Evolutionary conservation across 2,113 vertebrate species (phyloP).

Genomic region (Ceuthmochares aereus): DNA sequence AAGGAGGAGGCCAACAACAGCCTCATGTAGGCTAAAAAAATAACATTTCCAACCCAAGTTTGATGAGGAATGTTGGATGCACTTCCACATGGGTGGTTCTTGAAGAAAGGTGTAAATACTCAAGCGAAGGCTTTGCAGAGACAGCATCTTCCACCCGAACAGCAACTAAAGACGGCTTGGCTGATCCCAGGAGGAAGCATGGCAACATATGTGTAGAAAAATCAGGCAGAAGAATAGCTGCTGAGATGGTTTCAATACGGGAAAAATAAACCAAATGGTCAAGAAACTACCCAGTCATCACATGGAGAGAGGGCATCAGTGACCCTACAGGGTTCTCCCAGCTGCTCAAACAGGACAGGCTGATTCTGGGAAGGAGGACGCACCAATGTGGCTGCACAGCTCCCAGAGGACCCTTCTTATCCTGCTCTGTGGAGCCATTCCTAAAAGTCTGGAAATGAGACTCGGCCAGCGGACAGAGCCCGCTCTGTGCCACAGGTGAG

Average conservation of each 20-base stretch:
- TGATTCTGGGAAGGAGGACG: background rate
- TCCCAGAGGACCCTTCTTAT: background rate
- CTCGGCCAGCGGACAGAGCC: background rate
- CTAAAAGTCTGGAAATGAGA: background rate
- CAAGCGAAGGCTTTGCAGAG: background rate
- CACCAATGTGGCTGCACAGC: rapidly evolving
- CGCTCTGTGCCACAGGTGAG: background rate
- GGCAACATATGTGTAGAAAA: background rate
- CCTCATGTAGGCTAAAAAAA: background rate
- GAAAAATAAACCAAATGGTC: background rate
- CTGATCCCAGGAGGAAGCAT: background rate
- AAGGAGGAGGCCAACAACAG: background rate
- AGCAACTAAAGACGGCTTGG: background rate
- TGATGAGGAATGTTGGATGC: background rate
- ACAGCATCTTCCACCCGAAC: background rate
- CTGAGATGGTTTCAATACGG: background rate
- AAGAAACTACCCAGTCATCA: background rate
- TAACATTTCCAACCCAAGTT: background rate
- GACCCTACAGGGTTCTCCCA: background rate
- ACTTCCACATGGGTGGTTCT: background rate
- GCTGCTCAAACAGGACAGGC: background rate
- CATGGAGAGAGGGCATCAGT: background rate
- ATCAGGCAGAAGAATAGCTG: background rate
- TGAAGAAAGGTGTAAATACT: background rate
- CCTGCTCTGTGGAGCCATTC: rapidly evolving